phyloP scores from a whole-genome alignment of 2,797 vertebrate species.

The Oryzias sinensis region DNA sequence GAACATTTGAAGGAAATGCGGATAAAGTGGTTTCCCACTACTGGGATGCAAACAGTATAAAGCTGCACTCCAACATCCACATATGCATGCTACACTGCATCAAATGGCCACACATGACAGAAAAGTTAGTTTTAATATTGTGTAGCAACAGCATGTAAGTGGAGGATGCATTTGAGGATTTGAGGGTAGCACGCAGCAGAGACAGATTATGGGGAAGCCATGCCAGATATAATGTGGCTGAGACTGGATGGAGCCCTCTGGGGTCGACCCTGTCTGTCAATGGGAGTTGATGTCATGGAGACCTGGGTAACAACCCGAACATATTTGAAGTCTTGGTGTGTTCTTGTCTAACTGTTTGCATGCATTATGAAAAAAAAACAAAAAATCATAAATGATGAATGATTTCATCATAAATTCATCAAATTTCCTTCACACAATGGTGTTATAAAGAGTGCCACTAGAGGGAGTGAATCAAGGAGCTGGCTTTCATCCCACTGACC shows the following conservation, averaged over 20 bases:
- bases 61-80: constrained; percentile 36
- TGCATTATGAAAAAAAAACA: too few relatives aligned
- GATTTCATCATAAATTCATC: neutral
- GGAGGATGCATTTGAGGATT: constrained; percentile 70
- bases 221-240: constrained; percentile 74
- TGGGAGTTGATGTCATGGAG: constrained; percentile 47
- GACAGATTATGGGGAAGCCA: constrained; percentile 75
- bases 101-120: constrained; percentile 45
- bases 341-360: too few relatives aligned
- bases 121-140: constrained; percentile 55
- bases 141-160: constrained; percentile 54
- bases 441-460: constrained; percentile 50
- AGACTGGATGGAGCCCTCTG: constrained; percentile 72
- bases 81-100: constrained; percentile 20
- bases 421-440: neutral
- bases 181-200: constrained; percentile 62
- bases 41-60: constrained; percentile 37
- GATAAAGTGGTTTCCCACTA: constrained; percentile 48
- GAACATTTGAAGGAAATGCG: constrained; percentile 28
- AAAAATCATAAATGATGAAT: too few relatives aligned
- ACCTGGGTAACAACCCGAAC: constrained; percentile 2
- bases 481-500: constrained; percentile 19
- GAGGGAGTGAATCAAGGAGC: constrained; percentile 50
- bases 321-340: too few relatives aligned
- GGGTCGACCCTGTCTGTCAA: constrained; percentile 54